Evolutionary conservation across 2,113 vertebrate genomes (phyloP).

Genomic region (Murina feae): DNA sequence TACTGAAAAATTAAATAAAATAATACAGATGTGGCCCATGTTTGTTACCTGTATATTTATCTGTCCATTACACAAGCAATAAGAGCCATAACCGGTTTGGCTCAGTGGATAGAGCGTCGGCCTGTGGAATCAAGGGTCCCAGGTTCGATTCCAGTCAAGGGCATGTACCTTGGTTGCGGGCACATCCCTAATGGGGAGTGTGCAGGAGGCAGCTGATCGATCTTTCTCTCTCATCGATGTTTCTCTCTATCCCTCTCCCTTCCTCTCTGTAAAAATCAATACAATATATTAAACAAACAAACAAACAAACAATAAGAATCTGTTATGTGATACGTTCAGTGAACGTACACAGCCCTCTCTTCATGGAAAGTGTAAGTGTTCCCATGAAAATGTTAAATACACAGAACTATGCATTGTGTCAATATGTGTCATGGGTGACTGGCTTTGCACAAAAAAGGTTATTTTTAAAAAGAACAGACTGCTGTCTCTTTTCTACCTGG

Average conservation of each 20-base stretch:
- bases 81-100: no score
- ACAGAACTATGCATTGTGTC: background rate
- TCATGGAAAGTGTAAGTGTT: background rate
- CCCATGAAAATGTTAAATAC: background rate
- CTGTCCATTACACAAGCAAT: background rate
- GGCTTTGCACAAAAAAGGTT: background rate
- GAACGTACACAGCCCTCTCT: background rate
- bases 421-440: background rate
- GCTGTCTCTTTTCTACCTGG: background rate
- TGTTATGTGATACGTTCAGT: background rate
- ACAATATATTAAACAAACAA: no score
- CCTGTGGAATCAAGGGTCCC: no score
- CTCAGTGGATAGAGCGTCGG: no score
- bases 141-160: no score
- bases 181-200: no score
- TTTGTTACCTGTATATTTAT: background rate
- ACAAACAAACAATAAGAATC: background rate
- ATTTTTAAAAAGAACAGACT: background rate
- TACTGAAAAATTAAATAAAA: background rate
- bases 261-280: no score
- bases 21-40: background rate
- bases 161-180: no score
- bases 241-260: background rate
- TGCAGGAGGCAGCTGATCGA: no score
- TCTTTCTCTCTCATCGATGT: background rate